Base-by-base conservation (phyloP, 2,888 invertebrate genomes). In the Ariolimax columbianus region DNA sequence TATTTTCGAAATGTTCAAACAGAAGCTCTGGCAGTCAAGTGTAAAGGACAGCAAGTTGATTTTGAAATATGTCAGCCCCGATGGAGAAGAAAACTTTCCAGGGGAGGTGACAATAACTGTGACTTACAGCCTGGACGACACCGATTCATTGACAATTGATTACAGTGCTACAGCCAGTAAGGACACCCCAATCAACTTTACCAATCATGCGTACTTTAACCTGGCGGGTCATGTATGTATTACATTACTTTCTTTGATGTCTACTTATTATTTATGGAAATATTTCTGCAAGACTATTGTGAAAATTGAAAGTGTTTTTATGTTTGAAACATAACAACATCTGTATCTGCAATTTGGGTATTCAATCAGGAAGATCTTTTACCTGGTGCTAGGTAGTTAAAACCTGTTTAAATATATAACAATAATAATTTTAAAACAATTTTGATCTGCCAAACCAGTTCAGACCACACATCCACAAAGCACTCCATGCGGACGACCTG, bases 141-240 rank as follows among this genome's bases (percentile, higher is more conserved):
- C 91, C 43, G 97, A 97, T 92, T 96, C 96, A 86, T 95, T 99
- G 70, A 94, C 95, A 86, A 96, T 98, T 9, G 95, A 96, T 87
- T 97, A 97, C 95, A 96, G 95, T 88, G 97, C 97, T 33, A 96
- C 96, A 4, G 96, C 97, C 4, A 96, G 96, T 17, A 97, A 97
- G 92, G 95, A 97, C 0, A 98, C 98, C 0, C 96, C 97, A 26
- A 95, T 98, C 87, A 98, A 97, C 94, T 94, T 99, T 84, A 97
- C 97, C 77, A 97, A 97, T 93, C 97, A 98, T 92, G 96, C 97
- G 0, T 98, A 97, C 93, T 98, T 98, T 94, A 99, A 99, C 94
- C 95, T 99, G 68, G 97, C 96, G 77, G 98, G 98, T 30, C 97
- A 98, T 94, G 96, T 96, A 91, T 94, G 90, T 70, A 14, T 1